Evolutionary conservation across 2,797 vertebrate genomes (phyloP).

Genomic region (Alexandromys oeconomus): DNA sequence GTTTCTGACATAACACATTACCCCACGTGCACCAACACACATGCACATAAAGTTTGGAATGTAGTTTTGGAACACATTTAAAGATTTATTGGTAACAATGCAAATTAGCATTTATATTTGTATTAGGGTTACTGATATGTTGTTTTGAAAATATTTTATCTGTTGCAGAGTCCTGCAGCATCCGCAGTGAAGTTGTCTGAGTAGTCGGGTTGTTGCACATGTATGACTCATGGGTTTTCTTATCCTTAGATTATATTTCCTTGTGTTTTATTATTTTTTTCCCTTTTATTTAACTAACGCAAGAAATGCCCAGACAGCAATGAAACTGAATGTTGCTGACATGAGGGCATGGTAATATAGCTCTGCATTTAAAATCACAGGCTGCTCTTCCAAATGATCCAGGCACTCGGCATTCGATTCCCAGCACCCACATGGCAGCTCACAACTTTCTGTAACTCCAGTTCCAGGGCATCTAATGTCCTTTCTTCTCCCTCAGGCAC

Average conservation of each 20-base stretch:
- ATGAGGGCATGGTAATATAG: background rate
- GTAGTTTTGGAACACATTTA: background rate
- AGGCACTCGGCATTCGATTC: no score
- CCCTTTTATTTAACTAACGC: background rate
- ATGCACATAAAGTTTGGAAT: background rate
- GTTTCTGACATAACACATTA: background rate
- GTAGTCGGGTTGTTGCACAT: background rate
- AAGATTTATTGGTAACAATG: conserved; percentile 38
- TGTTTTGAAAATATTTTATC: background rate
- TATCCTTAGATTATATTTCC: background rate
- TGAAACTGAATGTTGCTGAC: background rate
- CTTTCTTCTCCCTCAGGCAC: no score
- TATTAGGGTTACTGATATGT: background rate
- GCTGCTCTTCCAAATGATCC: background rate
- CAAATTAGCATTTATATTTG: background rate
- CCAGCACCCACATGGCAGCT: background rate
- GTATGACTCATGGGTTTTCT: background rate
- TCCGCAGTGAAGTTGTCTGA: background rate
- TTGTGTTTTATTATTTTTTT: background rate
- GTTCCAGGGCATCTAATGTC: no score
- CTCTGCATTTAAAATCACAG: background rate
- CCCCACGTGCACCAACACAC: background rate
- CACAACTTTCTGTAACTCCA: background rate
- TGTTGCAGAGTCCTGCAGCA: background rate
- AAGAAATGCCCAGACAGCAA: background rate